A percentile compares a stretch with the other conserved stretches of the same genome.
Conservation (phyloP, 2,888 invertebrate genomes). For the Petrolisthes cinctipes region DNA sequence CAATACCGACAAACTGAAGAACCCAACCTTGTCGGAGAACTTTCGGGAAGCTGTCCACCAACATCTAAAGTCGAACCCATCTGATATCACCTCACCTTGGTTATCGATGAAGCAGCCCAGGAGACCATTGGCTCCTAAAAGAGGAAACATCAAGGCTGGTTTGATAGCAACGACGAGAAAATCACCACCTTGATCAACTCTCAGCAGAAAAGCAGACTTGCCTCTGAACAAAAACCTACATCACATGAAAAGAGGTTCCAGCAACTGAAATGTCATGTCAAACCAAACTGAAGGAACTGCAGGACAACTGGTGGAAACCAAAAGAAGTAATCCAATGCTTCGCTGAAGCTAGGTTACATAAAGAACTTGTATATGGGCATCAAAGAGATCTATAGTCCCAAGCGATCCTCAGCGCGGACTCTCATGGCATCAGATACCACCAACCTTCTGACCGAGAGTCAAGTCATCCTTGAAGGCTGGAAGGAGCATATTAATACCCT, state of each 20-base stretch:
- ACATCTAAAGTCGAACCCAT: not conserved
- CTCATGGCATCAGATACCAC: not conserved
- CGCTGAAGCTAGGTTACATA: not conserved
- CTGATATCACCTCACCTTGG: not conserved
- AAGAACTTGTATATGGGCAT: not conserved
- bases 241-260: not conserved
- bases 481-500: not conserved
- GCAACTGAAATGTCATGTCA: not conserved
- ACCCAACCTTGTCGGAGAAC: not conserved
- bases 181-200: not conserved
- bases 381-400: constrained; percentile 6
- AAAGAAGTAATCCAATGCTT: constrained; percentile 5
- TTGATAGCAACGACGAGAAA: not conserved
- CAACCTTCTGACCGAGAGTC: not conserved
- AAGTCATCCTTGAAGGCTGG: not conserved
- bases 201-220: not conserved
- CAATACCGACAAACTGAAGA: not conserved
- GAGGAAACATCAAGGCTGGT: constrained; percentile 21
- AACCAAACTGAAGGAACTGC: not conserved
- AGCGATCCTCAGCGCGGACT: not conserved
- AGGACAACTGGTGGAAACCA: not conserved
- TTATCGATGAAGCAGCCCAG: not conserved
- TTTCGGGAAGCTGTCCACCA: not conserved
- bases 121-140: not conserved
- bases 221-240: not conserved